Conservation (phyloP, 2,888 invertebrate genomes). For the Brassicogethes aeneus region DNA sequence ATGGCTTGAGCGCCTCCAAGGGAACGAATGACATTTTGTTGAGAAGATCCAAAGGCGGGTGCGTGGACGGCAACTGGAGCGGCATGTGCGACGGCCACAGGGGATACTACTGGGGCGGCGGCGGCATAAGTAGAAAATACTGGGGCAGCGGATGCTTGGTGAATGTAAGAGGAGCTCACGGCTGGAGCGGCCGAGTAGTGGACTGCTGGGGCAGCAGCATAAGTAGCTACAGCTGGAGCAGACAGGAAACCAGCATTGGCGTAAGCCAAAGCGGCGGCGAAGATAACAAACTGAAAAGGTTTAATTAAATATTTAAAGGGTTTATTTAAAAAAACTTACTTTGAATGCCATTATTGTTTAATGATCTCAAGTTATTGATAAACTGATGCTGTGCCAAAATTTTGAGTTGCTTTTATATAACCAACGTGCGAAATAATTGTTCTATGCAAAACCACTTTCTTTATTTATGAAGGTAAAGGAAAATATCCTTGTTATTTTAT, state of each 20-base stretch:
- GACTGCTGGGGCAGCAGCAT: slow-evolving; percentile 23
- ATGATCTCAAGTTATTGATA: slow-evolving; percentile 17
- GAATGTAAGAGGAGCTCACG: slow-evolving; percentile 21
- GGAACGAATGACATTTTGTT: slow-evolving; percentile 50
- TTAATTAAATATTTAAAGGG: neutral
- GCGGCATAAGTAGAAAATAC: slow-evolving; percentile 29
- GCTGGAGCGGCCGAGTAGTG: slow-evolving; percentile 23
- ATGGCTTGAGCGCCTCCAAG: slow-evolving; percentile 48
- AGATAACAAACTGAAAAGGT: slow-evolving; percentile 42
- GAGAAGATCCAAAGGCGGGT: slow-evolving; percentile 44
- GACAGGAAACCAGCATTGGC: slow-evolving; percentile 51
- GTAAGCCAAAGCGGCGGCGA: slow-evolving; percentile 50
- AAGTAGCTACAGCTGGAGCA: slow-evolving; percentile 23
- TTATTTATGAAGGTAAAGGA: slow-evolving; percentile 30
- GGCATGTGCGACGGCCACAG: slow-evolving; percentile 35
- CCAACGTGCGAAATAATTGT: slow-evolving; percentile 20
- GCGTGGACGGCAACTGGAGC: slow-evolving; percentile 26
- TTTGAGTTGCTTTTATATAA: slow-evolving; percentile 23
- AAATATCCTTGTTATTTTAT: neutral
- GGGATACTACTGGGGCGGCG: slow-evolving; percentile 28
- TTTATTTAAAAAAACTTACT: slow-evolving; percentile 20
- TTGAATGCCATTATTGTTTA: slow-evolving; percentile 28
- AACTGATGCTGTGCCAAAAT: slow-evolving; percentile 24
- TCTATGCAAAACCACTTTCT: slow-evolving; percentile 30
- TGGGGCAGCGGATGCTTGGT: slow-evolving; percentile 30